These are phyloP conservation scores for Crax fasciolata DNA, from an alignment of 2,797 vertebrate genomes.

Conservation along the genomic window DNA sequence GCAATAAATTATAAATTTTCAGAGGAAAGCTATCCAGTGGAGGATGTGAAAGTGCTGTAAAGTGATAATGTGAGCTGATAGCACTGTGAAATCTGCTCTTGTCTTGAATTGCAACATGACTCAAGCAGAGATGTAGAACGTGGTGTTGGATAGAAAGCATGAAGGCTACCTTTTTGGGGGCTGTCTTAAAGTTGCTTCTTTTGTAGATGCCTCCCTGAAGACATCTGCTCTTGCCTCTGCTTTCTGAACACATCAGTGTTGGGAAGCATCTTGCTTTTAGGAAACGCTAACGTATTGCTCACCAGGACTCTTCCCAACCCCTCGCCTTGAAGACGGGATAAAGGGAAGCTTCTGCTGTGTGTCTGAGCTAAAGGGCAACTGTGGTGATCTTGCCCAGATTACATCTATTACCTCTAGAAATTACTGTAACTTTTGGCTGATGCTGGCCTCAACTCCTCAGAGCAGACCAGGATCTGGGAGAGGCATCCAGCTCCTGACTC, in stretches of 20 bases:
- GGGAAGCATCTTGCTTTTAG: not conserved
- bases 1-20: not conserved
- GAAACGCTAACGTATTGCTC: not conserved
- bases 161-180: not conserved
- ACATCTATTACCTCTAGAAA: not conserved
- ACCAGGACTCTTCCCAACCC: not conserved
- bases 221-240: not conserved
- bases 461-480: not conserved
- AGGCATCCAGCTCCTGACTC: not conserved
- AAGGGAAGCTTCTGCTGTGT: not conserved
- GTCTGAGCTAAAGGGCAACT: not conserved
- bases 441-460: not conserved
- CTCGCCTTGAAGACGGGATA: not conserved
- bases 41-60: not conserved
- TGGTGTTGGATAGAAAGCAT: not conserved
- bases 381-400: accelerated
- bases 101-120: not conserved
- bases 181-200: not conserved
- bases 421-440: not conserved
- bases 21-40: not conserved
- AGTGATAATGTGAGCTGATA: not conserved
- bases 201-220: not conserved
- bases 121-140: not conserved
- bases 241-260: not conserved
- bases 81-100: not conserved